Percentiles rank a stretch among this genome's conserved stretches.
These are phyloP conservation scores for Eurypyga helias DNA, from an alignment of 2,113 vertebrate species.

Conservation along the genomic window DNA sequence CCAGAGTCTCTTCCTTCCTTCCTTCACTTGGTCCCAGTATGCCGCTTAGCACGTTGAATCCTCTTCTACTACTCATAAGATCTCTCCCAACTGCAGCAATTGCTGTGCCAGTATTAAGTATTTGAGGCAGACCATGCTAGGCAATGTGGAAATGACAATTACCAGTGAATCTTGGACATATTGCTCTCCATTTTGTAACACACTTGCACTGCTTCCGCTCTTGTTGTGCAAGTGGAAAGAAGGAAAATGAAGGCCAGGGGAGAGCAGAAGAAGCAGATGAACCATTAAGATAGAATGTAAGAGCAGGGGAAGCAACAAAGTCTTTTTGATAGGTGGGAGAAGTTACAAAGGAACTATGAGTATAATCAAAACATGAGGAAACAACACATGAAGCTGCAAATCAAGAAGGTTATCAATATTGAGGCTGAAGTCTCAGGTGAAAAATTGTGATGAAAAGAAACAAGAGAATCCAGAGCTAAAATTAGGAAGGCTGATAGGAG, in stretches of 20 bases:
- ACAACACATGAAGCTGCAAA: neutral
- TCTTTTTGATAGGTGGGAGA: neutral
- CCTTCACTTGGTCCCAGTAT: neutral
- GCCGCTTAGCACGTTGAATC: neutral
- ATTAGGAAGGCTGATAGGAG: neutral
- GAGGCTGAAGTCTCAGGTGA: neutral
- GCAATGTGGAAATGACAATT: neutral
- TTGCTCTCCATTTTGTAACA: neutral
- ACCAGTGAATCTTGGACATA: neutral
- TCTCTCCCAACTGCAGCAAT: neutral
- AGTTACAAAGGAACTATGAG: neutral
- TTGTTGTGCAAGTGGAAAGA: neutral
- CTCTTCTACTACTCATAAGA: neutral
- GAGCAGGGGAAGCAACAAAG: neutral
- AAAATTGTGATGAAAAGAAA: neutral
- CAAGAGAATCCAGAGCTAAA: neutral
- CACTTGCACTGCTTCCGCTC: neutral
- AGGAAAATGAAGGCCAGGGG: neutral
- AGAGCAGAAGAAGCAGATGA: neutral
- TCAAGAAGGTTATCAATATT: neutral
- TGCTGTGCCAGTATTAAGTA: neutral
- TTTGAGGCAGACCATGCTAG: neutral
- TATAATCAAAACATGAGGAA: neutral
- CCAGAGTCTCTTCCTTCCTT: neutral
- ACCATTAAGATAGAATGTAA: neutral